These are phyloP conservation scores for Ophion ventricosus DNA, from an alignment of 2,888 invertebrate genomes.

Conservation along the genomic window DNA sequence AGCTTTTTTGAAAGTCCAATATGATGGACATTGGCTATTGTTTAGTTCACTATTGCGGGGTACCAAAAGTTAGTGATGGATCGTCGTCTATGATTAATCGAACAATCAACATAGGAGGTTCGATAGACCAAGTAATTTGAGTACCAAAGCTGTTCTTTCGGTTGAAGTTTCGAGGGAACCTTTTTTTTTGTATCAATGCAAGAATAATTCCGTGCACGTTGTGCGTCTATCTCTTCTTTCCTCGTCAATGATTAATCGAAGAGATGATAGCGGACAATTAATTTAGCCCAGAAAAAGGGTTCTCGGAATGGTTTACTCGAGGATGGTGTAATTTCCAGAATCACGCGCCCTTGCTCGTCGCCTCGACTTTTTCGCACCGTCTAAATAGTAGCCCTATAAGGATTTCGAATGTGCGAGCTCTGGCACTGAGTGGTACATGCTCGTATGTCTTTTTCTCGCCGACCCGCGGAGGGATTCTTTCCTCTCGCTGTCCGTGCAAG, in stretches of 20 bases:
- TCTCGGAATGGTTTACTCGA: conserved; percentile 1
- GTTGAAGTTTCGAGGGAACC: not conserved
- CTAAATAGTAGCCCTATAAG: conserved; percentile 40
- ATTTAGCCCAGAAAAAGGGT: conserved; percentile 30
- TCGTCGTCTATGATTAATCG: not conserved
- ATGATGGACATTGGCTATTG: no score
- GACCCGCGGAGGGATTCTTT: conserved; percentile 72
- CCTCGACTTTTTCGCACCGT: conserved; percentile 49
- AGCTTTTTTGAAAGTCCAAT: no score
- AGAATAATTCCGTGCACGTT: not conserved
- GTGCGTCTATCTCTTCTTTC: not conserved
- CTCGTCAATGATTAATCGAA: conserved; percentile 29
- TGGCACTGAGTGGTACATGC: conserved; percentile 55
- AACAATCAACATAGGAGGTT: not conserved
- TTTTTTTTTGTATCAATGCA: not conserved
- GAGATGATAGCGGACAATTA: conserved; percentile 19
- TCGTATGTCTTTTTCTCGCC: conserved; percentile 82
- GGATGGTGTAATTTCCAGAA: conserved; percentile 59
- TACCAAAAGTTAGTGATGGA: not conserved
- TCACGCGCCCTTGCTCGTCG: conserved; percentile 65
- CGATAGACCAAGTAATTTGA: not conserved
- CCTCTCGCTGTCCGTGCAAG: conserved; percentile 63
- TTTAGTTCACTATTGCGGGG: no score
- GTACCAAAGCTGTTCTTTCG: not conserved
- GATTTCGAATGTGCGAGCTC: conserved; percentile 35